These are phyloP conservation scores for Hylaeus anthracinus DNA, from an alignment of 1,140 invertebrate species.

Conservation along the genomic window DNA sequence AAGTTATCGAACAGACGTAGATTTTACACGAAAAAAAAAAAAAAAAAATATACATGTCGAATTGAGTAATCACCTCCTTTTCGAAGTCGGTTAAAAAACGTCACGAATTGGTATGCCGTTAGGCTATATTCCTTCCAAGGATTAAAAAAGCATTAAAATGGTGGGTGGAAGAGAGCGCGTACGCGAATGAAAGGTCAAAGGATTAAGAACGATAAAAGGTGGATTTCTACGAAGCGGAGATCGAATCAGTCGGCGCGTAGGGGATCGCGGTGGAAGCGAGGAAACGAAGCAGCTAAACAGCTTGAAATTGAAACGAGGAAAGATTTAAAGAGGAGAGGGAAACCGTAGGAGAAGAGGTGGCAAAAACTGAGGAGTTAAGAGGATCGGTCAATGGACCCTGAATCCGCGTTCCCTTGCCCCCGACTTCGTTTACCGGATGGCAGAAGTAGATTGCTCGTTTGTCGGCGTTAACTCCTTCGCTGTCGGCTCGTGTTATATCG, in stretches of 20 bases:
- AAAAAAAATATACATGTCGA: too few relatives aligned
- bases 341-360: constrained; percentile 1
- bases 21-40: too few relatives aligned
- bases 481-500: too few relatives aligned
- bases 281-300: neutral
- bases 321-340: constrained; percentile 16
- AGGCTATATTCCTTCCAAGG: too few relatives aligned
- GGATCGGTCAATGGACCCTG: constrained; percentile 64
- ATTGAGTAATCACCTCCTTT: too few relatives aligned
- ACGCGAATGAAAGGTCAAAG: neutral
- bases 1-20: too few relatives aligned
- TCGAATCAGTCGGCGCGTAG: constrained; percentile 7
- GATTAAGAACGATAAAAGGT: constrained; percentile 9
- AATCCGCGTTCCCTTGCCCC: constrained; percentile 37
- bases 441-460: neutral
- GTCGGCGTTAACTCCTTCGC: too few relatives aligned
- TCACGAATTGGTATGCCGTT: too few relatives aligned
- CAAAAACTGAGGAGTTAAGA: constrained; percentile 43
- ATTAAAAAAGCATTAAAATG: neutral
- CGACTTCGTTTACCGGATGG: neutral
- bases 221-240: constrained; percentile 23
- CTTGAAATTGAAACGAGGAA: constrained; percentile 21
- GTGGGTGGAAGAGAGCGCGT: too few relatives aligned
- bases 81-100: too few relatives aligned
- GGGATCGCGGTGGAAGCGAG: neutral